Base-by-base conservation (phyloP, 2,797 vertebrate genomes). In the Darevskia mixta region DNA sequence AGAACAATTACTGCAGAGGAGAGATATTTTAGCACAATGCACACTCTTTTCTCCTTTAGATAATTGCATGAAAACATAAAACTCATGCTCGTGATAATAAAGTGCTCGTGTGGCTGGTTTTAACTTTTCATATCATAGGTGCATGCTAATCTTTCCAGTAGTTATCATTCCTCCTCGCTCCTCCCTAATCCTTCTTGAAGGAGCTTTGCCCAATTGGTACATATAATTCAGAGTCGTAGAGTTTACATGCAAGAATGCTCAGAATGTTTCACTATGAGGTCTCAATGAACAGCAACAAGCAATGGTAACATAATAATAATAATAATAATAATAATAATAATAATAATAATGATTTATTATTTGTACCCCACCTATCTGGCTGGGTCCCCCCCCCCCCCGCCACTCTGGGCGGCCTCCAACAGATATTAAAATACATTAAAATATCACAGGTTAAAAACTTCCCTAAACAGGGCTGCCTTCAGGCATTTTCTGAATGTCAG, bases 21-120 rank as follows among this genome's bases (percentile, higher is more conserved):
- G 81, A 91, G 93, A 92, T 94, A 4, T 72, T 55, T 94, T 90
- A 88, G 15, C 90, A 45, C 91, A 94, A 92, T 49, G 58, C 0
- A 0, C 66, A 76, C 55, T 88, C 95, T 89, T 89, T 71, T n/a
- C 41, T 67, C 8, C 88, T 69, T 94, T n/a, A 91, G 86, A 13
- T 91, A 75, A 84, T 80, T 58, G 81, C 90, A 92, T 82, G 32
- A 85, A 94, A 92, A 89, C n/a, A 90, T 87, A 88, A 87, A 45
- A 86, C 0, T 75, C 43, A 32, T 58, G 35, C 45, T 82, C 61
- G 25, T 87, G 88, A 90, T 91, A 86, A 61, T 25, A 81, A 93
- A 90, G 92, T 90, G 45, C 29, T 86, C 88, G 85, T 78, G 90
- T 87, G 71, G 90, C 91, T 91, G 91, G n/a, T 32, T 87, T 55